A percentile compares a stretch with the other conserved stretches of the same genome.
phyloP scores from a whole-genome alignment of 2,888 invertebrate genomes.

The Prionchulus punctatus region DNA sequence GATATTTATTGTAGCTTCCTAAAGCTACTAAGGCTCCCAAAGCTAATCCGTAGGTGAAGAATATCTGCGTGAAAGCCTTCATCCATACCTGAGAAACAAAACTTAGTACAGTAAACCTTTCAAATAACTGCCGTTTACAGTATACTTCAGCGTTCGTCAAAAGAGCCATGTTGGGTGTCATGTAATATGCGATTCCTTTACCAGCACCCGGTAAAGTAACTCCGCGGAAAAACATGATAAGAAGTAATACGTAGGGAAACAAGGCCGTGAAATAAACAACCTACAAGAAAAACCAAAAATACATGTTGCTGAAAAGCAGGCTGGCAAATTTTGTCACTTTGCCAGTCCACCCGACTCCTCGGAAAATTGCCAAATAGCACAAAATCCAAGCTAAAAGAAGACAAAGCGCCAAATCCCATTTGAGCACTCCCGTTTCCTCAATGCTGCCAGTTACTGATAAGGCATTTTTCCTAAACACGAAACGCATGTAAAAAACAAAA shows the following conservation, averaged over 20 bases:
- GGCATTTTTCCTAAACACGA: background rate
- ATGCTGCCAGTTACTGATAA: constrained; percentile 66
- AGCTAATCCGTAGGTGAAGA: constrained; percentile 94
- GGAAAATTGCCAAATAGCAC: constrained; percentile 94
- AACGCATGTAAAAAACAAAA: background rate
- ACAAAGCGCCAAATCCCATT: constrained; percentile 85
- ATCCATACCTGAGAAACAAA: constrained; percentile 78
- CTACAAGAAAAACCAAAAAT: constrained; percentile 10
- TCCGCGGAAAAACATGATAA: constrained; percentile 20
- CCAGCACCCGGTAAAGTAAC: constrained; percentile 16
- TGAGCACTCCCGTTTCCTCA: constrained; percentile 65
- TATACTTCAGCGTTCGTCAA: background rate
- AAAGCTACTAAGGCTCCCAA: constrained; percentile 86
- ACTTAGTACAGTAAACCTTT: too few relatives aligned
- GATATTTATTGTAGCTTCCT: constrained; percentile 93
- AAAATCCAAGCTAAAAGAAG: constrained; percentile 80
- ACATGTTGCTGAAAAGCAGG: background rate
- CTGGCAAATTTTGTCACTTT: constrained; percentile 46
- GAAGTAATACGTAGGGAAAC: constrained; percentile 21
- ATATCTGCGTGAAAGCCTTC: constrained; percentile 95
- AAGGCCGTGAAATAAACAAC: constrained; percentile 22
- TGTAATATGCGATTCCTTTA: background rate
- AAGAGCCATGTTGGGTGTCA: background rate
- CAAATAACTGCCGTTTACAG: too few relatives aligned
- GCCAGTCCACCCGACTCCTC: constrained; percentile 90